Conservation (phyloP, 2,888 invertebrate genomes). For the Clusia tigrina region DNA sequence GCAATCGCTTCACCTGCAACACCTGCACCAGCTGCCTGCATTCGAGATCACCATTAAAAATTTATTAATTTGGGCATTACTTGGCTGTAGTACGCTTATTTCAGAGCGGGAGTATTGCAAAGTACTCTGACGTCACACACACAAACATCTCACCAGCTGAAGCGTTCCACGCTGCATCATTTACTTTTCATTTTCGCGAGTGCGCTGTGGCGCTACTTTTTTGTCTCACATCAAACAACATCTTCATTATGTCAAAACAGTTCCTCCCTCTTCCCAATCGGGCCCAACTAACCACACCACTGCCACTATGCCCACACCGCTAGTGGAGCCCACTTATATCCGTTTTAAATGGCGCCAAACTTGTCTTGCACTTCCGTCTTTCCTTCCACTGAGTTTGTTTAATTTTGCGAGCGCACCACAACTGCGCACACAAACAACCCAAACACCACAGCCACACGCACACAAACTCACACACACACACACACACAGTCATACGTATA, state of each 20-base stretch:
- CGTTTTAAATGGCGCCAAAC: conserved; percentile 2
- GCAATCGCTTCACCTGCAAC: no score
- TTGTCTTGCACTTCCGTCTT: conserved; percentile 4
- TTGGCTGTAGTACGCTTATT: not conserved
- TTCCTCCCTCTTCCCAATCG: not conserved
- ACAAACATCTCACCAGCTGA: no score
- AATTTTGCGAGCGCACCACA: conserved; percentile 3
- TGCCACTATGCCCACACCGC: not conserved
- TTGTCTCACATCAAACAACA: no score
- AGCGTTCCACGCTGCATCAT: not conserved
- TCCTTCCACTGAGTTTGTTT: conserved; percentile 3
- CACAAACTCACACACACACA: not conserved
- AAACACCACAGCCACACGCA: not conserved
- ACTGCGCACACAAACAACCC: not conserved
- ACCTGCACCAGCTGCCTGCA: no score
- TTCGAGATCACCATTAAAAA: not conserved
- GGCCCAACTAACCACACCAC: not conserved
- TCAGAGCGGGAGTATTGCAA: no score
- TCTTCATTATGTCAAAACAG: not conserved
- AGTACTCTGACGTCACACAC: not conserved
- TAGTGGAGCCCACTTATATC: not conserved
- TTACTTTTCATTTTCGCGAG: conserved; percentile 2
- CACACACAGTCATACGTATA: conserved; percentile 1
- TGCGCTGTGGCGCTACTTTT: no score
- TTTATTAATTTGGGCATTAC: not conserved